Evolutionary conservation across 2,888 invertebrate species (phyloP), one percentile per base, ranked within the genome.

Genomic region (Drosophila picticornis): DNA sequence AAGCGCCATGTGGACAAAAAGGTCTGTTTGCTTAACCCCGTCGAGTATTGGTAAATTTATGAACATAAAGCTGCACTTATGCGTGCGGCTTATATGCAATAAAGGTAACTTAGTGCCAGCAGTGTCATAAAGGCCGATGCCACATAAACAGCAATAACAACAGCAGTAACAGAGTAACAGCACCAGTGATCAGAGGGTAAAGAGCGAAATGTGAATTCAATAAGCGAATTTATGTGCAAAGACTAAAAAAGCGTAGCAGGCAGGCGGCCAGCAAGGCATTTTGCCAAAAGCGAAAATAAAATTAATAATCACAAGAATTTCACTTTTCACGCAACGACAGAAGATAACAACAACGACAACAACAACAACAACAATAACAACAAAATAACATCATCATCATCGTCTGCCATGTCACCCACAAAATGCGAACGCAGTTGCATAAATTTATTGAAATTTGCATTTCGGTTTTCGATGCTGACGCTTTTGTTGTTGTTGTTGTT

Each of bases 301-400:
- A 90, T 88, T 90, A 88, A 90, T 88, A 88, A 90, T 90, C 89
- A 77, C 83, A 88, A 90, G 90, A 88, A 88, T 88, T 88, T 88
- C 88, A 89, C 88, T 88, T 88, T 88, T 88, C 89, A 84, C 84
- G 81, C 86, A 88, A 75, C 84, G 89, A 67, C 80, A 85, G 64
- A 55, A 75, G 56, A 36, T 80, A 69, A 40, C 77, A 75, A 22
- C 82, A 69, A 40, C 76, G 73, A 22, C 75, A 74, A 34, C 75
- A 66, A n/a, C 63, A 69, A 2, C 65, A 38, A 2, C 66, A 34
- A 22, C 75, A 74, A 34, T 74, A 66, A n/a, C 63, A 69, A 2
- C 65, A 38, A 2, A 50, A 9, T 59, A 70, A 38, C 77, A 75
- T 57, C 81, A 68, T 66, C 73, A 68, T 69, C 77, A 66, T 62